Percentiles rank a stretch among this genome's conserved stretches.
Conservation (phyloP, 1,140 invertebrate species). For the Portunus trituberculatus region DNA sequence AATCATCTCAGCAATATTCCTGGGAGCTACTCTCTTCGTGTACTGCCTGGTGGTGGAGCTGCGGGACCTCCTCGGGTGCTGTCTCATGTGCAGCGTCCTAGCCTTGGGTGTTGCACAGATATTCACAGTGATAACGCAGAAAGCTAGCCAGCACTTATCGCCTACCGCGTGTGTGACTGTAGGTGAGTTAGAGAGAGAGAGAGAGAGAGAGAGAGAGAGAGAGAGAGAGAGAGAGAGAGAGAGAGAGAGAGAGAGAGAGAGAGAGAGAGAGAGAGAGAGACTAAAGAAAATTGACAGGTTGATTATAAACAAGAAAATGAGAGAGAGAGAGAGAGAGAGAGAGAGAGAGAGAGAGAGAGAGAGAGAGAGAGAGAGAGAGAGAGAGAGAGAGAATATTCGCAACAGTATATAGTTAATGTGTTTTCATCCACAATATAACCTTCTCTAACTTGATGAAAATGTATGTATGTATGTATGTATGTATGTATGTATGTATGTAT, state of each 20-base stretch:
- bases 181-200: constrained; percentile 16
- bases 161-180: constrained; percentile 40
- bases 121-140: constrained; percentile 53
- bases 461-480: constrained; percentile 42
- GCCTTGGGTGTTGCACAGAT: constrained; percentile 50
- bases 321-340: no score
- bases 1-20: constrained; percentile 67
- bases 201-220: neutral
- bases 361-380: no score
- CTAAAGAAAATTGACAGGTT: no score
- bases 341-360: no score
- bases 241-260: no score
- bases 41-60: constrained; percentile 70
- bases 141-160: constrained; percentile 33
- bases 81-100: constrained; percentile 50
- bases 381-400: neutral
- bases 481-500: constrained; percentile 29
- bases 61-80: constrained; percentile 61
- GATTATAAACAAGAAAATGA: no score
- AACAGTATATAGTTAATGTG: no score
- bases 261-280: no score
- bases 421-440: no score
- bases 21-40: constrained; percentile 49
- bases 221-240: constrained; percentile 15
- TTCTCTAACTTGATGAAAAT: neutral